Evolutionary conservation across 2,888 invertebrate genomes (phyloP).

Genomic region (Brenthis ino): DNA sequence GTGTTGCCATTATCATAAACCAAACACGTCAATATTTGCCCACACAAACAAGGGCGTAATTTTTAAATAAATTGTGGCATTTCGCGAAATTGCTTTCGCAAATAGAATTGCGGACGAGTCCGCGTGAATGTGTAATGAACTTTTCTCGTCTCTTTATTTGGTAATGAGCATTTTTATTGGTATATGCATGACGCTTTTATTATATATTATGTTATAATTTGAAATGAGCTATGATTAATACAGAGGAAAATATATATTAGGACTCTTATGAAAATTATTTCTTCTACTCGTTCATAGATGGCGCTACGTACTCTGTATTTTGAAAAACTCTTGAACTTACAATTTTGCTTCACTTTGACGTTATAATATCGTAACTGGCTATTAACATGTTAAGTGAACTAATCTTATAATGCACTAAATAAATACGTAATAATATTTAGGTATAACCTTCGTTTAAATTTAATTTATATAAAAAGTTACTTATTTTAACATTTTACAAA

Average conservation of each 20-base stretch:
- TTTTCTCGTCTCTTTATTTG: constrained; percentile 66
- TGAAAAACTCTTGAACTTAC: too few species aligned
- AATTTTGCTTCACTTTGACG: too few species aligned
- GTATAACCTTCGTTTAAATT: background rate
- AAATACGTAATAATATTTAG: too few species aligned
- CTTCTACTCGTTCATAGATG: constrained; percentile 36
- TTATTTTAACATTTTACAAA: too few species aligned
- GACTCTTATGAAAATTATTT: constrained; percentile 1
- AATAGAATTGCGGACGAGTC: constrained; percentile 76
- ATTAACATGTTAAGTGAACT: too few species aligned
- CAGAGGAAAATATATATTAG: background rate
- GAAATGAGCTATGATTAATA: constrained; percentile 1
- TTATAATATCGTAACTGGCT: too few species aligned
- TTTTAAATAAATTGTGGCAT: constrained; percentile 84
- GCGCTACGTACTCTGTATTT: constrained; percentile 24
- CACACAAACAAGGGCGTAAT: constrained; percentile 82
- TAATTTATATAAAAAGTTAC: background rate
- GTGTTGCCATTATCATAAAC: constrained; percentile 82
- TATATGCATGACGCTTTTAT: constrained; percentile 2
- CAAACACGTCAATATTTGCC: constrained; percentile 82
- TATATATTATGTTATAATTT: constrained; percentile 5
- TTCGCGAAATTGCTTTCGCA: constrained; percentile 81
- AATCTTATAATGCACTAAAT: too few species aligned
- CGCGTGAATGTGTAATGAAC: constrained; percentile 67
- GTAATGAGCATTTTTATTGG: constrained; percentile 54